phyloP scores from a whole-genome alignment of 2,113 vertebrate genomes.

The Actenoides hombroni region DNA sequence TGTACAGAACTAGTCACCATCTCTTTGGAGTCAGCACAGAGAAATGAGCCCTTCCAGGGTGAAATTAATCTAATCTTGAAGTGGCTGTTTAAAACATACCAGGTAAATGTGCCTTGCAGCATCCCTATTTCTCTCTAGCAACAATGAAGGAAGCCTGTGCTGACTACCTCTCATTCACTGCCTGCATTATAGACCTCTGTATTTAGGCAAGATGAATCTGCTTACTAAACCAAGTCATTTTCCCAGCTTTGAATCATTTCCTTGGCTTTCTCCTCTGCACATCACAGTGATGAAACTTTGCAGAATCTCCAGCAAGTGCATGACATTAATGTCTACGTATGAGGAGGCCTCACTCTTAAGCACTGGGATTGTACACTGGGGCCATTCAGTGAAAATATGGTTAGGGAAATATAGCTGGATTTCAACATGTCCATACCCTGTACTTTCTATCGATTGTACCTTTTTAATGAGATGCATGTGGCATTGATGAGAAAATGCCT shows the following conservation, averaged over 20 bases:
- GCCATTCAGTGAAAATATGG: background rate
- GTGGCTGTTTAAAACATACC: background rate
- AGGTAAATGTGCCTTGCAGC: background rate
- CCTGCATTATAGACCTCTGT: background rate
- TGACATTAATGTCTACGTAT: background rate
- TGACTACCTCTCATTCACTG: background rate
- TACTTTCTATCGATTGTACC: background rate
- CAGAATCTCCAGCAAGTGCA: background rate
- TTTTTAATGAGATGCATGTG: background rate
- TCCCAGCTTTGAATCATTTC: background rate
- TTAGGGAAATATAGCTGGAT: background rate
- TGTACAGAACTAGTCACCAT: background rate
- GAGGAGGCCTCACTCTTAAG: background rate
- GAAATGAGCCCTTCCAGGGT: background rate
- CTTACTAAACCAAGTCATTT: background rate
- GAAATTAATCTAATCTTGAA: background rate
- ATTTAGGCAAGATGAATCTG: background rate
- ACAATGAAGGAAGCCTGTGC: background rate
- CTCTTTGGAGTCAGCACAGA: background rate
- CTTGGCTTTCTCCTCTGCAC: background rate
- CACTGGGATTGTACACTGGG: background rate
- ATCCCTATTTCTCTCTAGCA: background rate
- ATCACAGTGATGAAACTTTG: background rate
- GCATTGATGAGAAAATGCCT: background rate
- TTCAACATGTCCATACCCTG: background rate